Percentiles rank a stretch among this genome's conserved stretches.
Evolutionary conservation across 2,113 vertebrate species (phyloP).

Genomic region (Parotia lawesii): DNA sequence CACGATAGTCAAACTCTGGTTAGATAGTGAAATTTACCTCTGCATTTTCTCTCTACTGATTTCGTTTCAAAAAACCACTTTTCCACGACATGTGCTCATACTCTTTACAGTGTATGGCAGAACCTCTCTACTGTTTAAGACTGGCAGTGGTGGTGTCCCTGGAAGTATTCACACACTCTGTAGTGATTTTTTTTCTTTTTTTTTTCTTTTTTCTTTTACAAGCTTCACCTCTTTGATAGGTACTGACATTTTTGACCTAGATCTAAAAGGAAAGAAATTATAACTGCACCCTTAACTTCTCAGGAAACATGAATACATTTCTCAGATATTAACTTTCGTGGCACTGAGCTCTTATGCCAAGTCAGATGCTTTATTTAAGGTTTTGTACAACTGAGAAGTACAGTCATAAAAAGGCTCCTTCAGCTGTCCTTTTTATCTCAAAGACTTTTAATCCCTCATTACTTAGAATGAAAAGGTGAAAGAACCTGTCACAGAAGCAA

Average conservation of each 20-base stretch:
- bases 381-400: background rate
- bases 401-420: slow-evolving; percentile 1
- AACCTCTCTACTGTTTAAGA: background rate
- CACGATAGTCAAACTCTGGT: background rate
- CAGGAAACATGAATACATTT: slow-evolving; percentile 7
- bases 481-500: background rate
- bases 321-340: background rate
- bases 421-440: background rate
- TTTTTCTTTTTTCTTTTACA: background rate
- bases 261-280: slow-evolving; percentile 22
- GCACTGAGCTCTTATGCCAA: background rate
- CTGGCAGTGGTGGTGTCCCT: background rate
- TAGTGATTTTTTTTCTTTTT: background rate
- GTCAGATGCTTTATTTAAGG: slow-evolving; percentile 12
- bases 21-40: background rate
- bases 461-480: background rate
- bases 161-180: background rate
- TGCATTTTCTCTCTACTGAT: background rate
- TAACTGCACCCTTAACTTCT: background rate
- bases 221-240: background rate
- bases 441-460: background rate
- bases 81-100: background rate
- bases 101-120: background rate
- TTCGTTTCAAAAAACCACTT: background rate
- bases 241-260: slow-evolving; percentile 11